Evolutionary conservation across 2,888 invertebrate species (phyloP), one percentile per base, ranked within the genome.

Genomic region (Tricholauxania praeusta): DNA sequence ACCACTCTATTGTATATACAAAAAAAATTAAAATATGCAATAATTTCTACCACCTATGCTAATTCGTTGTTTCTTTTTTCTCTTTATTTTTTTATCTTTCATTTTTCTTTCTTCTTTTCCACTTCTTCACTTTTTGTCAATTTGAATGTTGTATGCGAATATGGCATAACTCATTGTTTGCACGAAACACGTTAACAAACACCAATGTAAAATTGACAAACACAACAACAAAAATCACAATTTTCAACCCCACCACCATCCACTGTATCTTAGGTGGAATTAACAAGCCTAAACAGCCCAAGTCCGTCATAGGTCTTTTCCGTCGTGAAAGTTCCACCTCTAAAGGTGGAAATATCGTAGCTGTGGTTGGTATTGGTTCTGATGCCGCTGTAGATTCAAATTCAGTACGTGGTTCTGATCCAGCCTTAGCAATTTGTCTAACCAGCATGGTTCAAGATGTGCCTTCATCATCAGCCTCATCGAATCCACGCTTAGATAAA

Each of bases 221-320:
- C 65, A 19, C 49, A 49, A 63, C 60, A 28, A 62, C 53, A 49
- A 48, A 8, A 49, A 68, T 28, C 47, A 12, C 52, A 48, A 60
- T 69, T 48, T 49, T n/a, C 39, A 69, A 63, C 57, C 19, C 28
- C 52, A 69, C 48, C 71, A 73, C 75, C 65, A 64, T 48, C 68
- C 66, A 74, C 64, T n/a, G n/a, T n/a, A 76, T 77, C 80, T 75
- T 79, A 94, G 95, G 95, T 89, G 95, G 95, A 83, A 92, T 95
- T 88, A 94, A 94, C 88, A 94, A 94, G 90, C 94, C 94, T 87
- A 93, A 94, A 89, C 91, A 91, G 89, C 91, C 93, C 81, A 93
- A 93, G 88, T 95, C 95, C 88, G 95, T 96, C 88, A 95, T 95
- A 90, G 95, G 95, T 88, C 90, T 95, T 77, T 96, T 96, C 89